A percentile compares a stretch with the other conserved stretches of the same genome.
Conservation (phyloP, 1,140 invertebrate species). For the Pentalonia nigronervosa region DNA sequence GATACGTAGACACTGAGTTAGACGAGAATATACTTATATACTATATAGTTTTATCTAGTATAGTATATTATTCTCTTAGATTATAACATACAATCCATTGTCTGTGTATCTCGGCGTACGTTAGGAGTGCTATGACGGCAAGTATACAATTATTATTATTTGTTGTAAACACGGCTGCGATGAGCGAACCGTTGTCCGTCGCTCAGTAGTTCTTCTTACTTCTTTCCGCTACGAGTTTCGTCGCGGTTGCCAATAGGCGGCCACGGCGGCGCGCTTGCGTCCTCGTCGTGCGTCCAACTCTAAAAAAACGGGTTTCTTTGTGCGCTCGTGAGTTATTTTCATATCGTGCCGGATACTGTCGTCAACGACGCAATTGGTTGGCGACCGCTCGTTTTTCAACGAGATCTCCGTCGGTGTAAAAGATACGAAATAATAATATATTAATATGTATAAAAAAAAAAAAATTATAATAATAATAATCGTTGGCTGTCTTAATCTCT, state of each 20-base stretch:
- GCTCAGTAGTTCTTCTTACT: not conserved
- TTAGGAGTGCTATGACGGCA: not conserved
- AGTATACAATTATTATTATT: not conserved
- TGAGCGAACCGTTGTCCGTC: not conserved
- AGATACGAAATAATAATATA: not conserved
- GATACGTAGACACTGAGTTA: not conserved
- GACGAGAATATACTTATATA: not conserved
- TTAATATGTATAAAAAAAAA: too few species aligned
- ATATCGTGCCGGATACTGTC: slow-evolving; percentile 36
- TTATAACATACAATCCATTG: too few species aligned
- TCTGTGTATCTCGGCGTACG: not conserved
- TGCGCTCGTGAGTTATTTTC: slow-evolving; percentile 40
- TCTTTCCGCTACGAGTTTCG: not conserved
- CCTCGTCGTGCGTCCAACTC: not conserved
- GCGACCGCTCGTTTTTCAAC: slow-evolving; percentile 13
- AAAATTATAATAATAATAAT: not conserved
- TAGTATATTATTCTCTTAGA: not conserved
- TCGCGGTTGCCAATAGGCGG: not conserved
- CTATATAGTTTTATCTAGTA: not conserved
- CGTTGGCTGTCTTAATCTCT: not conserved
- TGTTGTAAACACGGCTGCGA: not conserved
- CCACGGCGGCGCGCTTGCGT: not conserved
- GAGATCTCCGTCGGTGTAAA: not conserved
- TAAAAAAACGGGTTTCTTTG: slow-evolving; percentile 53
- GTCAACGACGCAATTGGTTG: not conserved